phyloP scores from a whole-genome alignment of 2,888 invertebrate genomes.

The Orchesella flavescens region DNA sequence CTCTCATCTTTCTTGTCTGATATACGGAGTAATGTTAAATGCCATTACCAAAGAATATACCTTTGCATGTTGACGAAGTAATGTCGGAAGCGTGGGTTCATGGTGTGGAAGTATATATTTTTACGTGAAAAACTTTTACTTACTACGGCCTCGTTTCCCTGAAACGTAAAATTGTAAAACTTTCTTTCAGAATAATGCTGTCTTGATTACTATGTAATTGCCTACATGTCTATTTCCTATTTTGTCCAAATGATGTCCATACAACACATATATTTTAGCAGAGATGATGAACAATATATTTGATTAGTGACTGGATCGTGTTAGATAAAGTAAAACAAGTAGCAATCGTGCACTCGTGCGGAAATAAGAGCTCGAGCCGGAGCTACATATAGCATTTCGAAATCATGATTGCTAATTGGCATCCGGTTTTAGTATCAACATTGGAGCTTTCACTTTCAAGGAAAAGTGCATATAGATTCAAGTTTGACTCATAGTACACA shows the following conservation, averaged over 20 bases:
- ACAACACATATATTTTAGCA: not conserved
- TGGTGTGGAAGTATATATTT: constrained; percentile 46
- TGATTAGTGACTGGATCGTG: too few species aligned
- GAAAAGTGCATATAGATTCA: too few species aligned
- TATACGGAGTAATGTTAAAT: constrained; percentile 2
- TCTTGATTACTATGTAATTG: not conserved
- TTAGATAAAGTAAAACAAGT: too few species aligned
- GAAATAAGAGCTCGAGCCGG: too few species aligned
- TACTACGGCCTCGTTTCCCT: constrained; percentile 82
- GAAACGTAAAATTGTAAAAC: constrained; percentile 75
- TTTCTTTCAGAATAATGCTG: constrained; percentile 47
- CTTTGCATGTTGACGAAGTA: constrained; percentile 47
- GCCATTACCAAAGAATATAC: constrained; percentile 51
- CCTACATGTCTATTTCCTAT: not conserved
- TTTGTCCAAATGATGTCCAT: too few species aligned
- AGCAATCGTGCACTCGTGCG: too few species aligned
- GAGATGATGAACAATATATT: constrained; percentile 4
- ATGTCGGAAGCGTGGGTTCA: constrained; percentile 37
- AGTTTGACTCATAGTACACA: too few species aligned
- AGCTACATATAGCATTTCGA: too few species aligned
- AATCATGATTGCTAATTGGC: too few species aligned
- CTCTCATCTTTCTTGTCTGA: not conserved
- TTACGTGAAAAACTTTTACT: constrained; percentile 73
- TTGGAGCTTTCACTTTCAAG: too few species aligned
- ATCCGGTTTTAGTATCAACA: too few species aligned